A percentile compares a stretch with the other conserved stretches of the same genome.
Evolutionary conservation across 2,113 vertebrate species (phyloP).

Genomic region (Brachypodius melanocephalos): DNA sequence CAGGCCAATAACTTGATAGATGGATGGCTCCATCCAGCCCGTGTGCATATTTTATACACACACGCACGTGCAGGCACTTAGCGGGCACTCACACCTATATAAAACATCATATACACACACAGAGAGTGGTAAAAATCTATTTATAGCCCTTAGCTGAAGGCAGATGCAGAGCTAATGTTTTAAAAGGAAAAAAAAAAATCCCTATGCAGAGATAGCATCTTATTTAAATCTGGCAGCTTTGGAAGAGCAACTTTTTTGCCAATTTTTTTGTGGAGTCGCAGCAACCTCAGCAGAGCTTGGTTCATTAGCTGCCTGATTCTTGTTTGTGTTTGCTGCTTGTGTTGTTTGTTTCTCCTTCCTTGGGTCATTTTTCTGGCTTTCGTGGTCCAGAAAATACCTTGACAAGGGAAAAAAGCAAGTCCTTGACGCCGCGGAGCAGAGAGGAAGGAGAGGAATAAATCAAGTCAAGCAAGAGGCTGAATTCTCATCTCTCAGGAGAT

Average conservation of each 20-base stretch:
- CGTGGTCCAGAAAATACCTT: neutral
- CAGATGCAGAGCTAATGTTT: neutral
- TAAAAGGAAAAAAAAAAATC: neutral
- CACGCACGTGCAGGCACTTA: neutral
- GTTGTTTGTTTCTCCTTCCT: neutral
- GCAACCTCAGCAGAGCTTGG: neutral
- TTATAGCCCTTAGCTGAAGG: neutral
- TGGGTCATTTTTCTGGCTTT: neutral
- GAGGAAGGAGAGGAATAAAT: neutral
- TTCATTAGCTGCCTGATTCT: neutral
- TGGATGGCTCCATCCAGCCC: neutral
- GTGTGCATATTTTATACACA: neutral
- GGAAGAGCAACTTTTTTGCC: neutral
- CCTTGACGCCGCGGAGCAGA: neutral
- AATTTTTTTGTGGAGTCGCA: neutral
- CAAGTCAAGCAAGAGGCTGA: neutral
- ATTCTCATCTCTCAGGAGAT: neutral
- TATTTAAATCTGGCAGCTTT: slow-evolving; percentile 10
- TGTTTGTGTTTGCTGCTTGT: neutral
- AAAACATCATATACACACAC: neutral
- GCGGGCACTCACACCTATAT: neutral
- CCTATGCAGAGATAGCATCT: neutral
- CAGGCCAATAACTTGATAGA: neutral
- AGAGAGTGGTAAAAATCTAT: slow-evolving; percentile 9
- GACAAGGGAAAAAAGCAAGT: neutral